A percentile compares a stretch with the other conserved stretches of the same genome.
phyloP scores from a whole-genome alignment of 2,888 invertebrate species.

The Mystacides longicornis region DNA sequence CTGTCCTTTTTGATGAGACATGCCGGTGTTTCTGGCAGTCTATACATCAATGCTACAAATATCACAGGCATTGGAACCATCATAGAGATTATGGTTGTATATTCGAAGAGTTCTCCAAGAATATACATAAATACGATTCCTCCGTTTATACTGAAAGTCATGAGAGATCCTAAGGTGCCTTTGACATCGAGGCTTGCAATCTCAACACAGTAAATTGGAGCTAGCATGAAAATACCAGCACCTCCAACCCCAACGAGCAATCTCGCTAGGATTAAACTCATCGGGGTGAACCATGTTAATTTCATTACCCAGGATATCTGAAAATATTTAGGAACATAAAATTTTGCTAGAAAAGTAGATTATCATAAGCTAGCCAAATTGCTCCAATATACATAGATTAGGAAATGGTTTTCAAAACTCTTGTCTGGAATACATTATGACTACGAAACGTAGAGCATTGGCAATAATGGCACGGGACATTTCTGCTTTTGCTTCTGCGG shows the following conservation, averaged over 20 bases:
- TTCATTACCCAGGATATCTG: constrained; percentile 21
- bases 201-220: constrained; percentile 48
- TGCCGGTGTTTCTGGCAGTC: constrained; percentile 57
- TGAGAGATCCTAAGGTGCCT: constrained; percentile 52
- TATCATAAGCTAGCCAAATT: no score
- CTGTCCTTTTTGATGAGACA: constrained; percentile 39
- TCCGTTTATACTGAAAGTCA: constrained; percentile 43
- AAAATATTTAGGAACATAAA: no score
- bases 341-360: no score
- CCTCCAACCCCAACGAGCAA: constrained; percentile 46
- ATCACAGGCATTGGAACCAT: constrained; percentile 43
- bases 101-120: constrained; percentile 44
- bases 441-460: no score
- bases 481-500: no score
- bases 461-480: no score
- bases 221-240: constrained; percentile 41
- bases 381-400: no score
- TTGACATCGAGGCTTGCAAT: constrained; percentile 47
- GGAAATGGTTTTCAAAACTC: no score
- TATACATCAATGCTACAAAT: constrained; percentile 41
- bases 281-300: constrained; percentile 15
- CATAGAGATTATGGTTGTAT: constrained; percentile 43
- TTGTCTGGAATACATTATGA: no score
- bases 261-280: constrained; percentile 36
- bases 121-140: constrained; percentile 46